Evolutionary conservation across 2,797 vertebrate genomes (phyloP), one percentile per base, ranked within the genome.

Genomic region (Melanotaenia parkinsoni): DNA sequence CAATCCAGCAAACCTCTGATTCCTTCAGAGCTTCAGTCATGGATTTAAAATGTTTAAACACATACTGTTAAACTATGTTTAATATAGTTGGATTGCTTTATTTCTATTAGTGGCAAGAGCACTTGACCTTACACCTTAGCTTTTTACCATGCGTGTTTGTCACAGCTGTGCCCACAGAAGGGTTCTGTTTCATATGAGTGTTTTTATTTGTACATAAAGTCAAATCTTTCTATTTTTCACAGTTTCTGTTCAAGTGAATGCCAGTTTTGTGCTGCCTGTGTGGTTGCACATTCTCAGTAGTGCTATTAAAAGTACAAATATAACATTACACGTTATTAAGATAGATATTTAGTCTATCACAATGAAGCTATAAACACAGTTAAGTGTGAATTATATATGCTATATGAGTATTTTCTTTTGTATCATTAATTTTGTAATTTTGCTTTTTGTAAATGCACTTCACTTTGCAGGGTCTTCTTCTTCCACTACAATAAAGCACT

Each of bases 401-500:
- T 92, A 90, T 92, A 90, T 63, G 43, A 53, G 2, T 33, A 33
- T 75, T 70, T 75, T 28, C 75, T 2, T 84, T 45, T 73, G 67
- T 59, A 62, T 47, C 4, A 13, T 53, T 30, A 30, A 30, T 38
- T 59, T 9, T 20, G 20, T 22, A 9, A 72, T 57, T 70, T 64
- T 77, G 76, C 83, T 84, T 84, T 89, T 64, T 83, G 67, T 86
- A 47, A 74, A 71, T 77, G 53, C 54, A 77, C 57, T 83, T 82
- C 72, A 86, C 62, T 77, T 80, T 89, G 78, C 74, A 72, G 79
- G 30, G 33, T 87, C 79, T 84, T 59, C 61, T 91, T 80, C 87
- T 91, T 91, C 89, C 96, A 98, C 96, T 97, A 98, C 96, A 97
- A 91, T 96, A 95, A 97, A 95, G 89, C 86, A 92, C 86, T 92